Evolutionary conservation across 2,888 invertebrate species (phyloP), one percentile per base, ranked within the genome.

Genomic region (Mythimna ferrago): DNA sequence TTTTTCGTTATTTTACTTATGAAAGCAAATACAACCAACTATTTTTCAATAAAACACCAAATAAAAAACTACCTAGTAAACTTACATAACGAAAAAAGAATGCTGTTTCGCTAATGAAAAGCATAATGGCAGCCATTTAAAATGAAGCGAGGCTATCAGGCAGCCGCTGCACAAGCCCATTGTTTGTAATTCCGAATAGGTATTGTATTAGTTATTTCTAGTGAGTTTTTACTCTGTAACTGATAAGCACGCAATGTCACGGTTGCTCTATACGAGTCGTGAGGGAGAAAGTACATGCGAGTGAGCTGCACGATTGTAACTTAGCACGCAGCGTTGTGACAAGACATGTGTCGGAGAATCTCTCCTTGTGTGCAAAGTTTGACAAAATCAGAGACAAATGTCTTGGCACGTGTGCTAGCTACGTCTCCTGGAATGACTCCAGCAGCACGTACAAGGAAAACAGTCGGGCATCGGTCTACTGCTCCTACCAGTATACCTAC

Each of bases 171-270:
- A 60, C 63, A 73, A 67, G 71, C 56, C 82, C 69, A 79, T 84
- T 82, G 85, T 86, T 82, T 76, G 71, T 78, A 76, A 84, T 82
- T 84, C 61, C 72, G 60, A 84, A 76, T 78, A 66, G 75, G 73
- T 67, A 76, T 84, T 78, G 79, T 85, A 81, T 85, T 86, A 75
- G 70, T 84, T 78, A 74, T 77, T 74, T 72, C 67, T 60, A 73
- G 80, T 71, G 60, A 80, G 78, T 78, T 79, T 81, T 81, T 80
- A 76, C 79, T 66, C 70, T 66, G 73, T 73, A 80, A 79, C 76
- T 83, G 88, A 89, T 88, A 89, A 87, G 87, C 83, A 82, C 83
- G 86, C 88, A 90, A 88, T 91, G 89, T 90, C 90, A 89, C 78
- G 87, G 88, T 82, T 87, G 88, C 84, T 82, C 76, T 78, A 81